phyloP scores from a whole-genome alignment of 2,888 invertebrate species.

The Stenichneumon culpator region DNA sequence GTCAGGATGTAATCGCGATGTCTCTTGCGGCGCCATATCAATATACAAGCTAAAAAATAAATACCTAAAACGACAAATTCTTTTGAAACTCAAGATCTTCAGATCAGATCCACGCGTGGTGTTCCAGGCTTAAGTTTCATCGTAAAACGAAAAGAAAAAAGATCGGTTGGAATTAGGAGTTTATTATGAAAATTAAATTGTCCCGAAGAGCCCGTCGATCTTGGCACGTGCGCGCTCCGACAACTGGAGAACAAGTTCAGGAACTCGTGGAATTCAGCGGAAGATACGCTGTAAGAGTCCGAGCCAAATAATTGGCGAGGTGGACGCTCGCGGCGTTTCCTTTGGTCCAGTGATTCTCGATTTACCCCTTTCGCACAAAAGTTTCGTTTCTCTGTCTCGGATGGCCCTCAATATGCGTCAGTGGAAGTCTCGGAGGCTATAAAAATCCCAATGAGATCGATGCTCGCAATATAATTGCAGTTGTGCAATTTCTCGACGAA shows the following conservation, averaged over 20 bases:
- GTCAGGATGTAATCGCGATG: no score
- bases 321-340: slow-evolving; percentile 73
- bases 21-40: no score
- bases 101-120: background rate
- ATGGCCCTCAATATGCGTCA: background rate
- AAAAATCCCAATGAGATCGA: slow-evolving; percentile 17
- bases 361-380: slow-evolving; percentile 18
- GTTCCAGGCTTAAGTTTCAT: background rate
- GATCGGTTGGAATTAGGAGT: slow-evolving; percentile 6
- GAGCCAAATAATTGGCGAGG: slow-evolving; percentile 78
- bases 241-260: slow-evolving; percentile 79
- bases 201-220: slow-evolving; percentile 12
- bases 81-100: background rate
- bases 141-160: background rate
- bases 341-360: slow-evolving; percentile 78
- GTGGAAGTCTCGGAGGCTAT: slow-evolving; percentile 7
- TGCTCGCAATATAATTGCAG: slow-evolving; percentile 16
- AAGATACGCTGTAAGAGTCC: slow-evolving; percentile 36
- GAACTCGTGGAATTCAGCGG: slow-evolving; percentile 68
- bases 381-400: slow-evolving; percentile 12
- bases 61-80: background rate
- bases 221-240: slow-evolving; percentile 71
- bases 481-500: slow-evolving; percentile 18
- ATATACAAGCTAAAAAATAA: background rate
- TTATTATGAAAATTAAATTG: slow-evolving; percentile 13